Base-by-base conservation (phyloP, 2,113 vertebrate species). In the Regulus satrapa region DNA sequence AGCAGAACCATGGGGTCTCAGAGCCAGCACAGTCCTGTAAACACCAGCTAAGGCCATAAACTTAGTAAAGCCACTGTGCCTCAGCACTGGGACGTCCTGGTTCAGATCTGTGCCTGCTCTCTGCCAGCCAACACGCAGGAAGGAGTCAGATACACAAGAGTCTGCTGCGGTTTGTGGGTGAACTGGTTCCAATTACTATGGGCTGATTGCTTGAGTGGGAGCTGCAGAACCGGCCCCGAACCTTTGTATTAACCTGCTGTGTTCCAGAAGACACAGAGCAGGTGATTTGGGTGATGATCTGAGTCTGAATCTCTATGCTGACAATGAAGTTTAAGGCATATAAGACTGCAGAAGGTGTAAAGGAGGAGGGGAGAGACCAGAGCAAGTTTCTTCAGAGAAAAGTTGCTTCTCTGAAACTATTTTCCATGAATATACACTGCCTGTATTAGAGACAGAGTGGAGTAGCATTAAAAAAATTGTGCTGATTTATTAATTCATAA, bases 121-220 rank as follows among this genome's bases (percentile, higher is more conserved):
- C 7, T 59, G 72, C 48, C 18, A 81, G 63, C 38, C 73, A 88
- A 31, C 74, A 55, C 73, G 54, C 74, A 88, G 92, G 89, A 95
- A 79, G 77, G 54, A 78, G 91, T 7, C 62, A 43, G 75, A 87
- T 49, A 52, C 56, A 91, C 17, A 72, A 20, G 2, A 91, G 81
- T 15, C 89, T 89, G 36, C 74, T 85, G 96, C 79, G 95, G 95
- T 95, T 95, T 95, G 95, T 58, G 92, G 92, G 95, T 63, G 94
- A 96, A 91, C 84, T 92, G 95, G 85, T 91, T 96, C 92, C 95
- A 94, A 85, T 95, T 91, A 85, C 84, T 49, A 14, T 5, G 61
- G 12, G 89, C 78, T 94, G 84, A 91, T 52, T 62, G 87, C 93
- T 72, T 46, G 69, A 82, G 81, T 73, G 89, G 92, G 84, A 97